Evolutionary conservation across 1,140 invertebrate genomes (phyloP), one percentile per base, ranked within the genome.

Genomic region (Zaprionus tsacasi): DNA sequence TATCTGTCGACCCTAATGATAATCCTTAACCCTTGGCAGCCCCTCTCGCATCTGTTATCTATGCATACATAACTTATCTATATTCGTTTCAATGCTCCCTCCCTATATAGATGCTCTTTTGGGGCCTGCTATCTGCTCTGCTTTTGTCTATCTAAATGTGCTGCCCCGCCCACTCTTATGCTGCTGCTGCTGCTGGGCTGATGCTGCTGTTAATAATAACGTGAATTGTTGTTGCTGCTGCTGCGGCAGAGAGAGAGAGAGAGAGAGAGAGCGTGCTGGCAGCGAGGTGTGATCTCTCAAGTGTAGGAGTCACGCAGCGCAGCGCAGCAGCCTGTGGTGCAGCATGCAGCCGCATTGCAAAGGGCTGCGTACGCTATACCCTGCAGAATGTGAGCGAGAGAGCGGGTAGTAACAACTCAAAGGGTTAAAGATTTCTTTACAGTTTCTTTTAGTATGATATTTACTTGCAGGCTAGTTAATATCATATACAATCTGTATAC

Each of bases 201-300:
- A 1, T 60, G 55, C 33, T 60, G 74, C 25, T 73, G 58, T 78
- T 74, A 57, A 74, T 76, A 70, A 70, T 65, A 72, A 66, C 69
- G 55, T 50, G 60, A 60, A 56, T 66, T 71, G 65, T 65, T 69
- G 21, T 48, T 57, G 60, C 43, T 58, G 61, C 35, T 59, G 60
- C 17, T 63, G 69, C 50, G 63, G 36, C 25, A 21, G 21, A 21
- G 21, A 30, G 27, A 30, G 27, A 30, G 27, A 30, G 27, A 21
- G 21, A 21, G 21, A 21, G 21, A 21, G 21, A 30, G 27, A 30
- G 27, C 27, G 27, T 30, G 48, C 56, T 79, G 77, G 73, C 66
- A 58, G 38, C 82, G 82, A 86, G 82, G 82, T 86, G 82, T 86
- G 82, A 86, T 86, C 81, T 86, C 78, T 86, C 78, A 86, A 86